Conservation (phyloP, 2,797 vertebrate genomes). For the Spatula versicolor region DNA sequence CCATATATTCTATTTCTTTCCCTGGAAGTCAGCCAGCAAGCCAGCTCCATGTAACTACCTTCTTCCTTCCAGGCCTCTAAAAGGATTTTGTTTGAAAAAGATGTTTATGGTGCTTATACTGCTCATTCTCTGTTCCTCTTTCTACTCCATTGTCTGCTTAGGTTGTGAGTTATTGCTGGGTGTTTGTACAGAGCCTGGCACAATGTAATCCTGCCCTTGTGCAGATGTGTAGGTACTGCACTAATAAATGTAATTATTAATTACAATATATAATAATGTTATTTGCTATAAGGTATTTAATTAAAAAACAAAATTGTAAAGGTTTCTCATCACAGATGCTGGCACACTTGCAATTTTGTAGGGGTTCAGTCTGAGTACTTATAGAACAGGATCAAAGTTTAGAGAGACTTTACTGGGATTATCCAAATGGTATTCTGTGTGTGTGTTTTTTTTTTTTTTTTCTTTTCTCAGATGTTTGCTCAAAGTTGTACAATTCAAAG, state of each 20-base stretch:
- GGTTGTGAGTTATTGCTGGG: background rate
- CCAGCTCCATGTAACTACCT: background rate
- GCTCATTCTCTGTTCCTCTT: background rate
- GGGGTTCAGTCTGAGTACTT: background rate
- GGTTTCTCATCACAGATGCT: background rate
- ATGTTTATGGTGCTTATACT: background rate
- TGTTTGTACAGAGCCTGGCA: background rate
- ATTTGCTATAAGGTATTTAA: background rate
- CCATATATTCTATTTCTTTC: constrained; percentile 13
- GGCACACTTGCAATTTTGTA: background rate
- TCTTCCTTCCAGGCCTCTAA: constrained; percentile 13
- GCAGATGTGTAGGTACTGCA: background rate
- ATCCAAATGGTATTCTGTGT: background rate
- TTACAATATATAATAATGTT: background rate
- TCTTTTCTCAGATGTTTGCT: background rate
- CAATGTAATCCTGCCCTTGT: background rate
- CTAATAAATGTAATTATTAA: background rate
- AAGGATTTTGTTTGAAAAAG: constrained; percentile 31
- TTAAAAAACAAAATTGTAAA: background rate
- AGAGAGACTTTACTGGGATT: background rate
- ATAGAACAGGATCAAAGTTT: background rate
- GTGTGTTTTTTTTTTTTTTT: background rate
- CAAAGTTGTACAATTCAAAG: background rate
- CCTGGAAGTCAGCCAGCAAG: constrained; percentile 1
- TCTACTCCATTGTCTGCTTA: background rate